Base-by-base conservation (phyloP, 2,888 invertebrate genomes). In the Zaprionus bogoriensis region DNA sequence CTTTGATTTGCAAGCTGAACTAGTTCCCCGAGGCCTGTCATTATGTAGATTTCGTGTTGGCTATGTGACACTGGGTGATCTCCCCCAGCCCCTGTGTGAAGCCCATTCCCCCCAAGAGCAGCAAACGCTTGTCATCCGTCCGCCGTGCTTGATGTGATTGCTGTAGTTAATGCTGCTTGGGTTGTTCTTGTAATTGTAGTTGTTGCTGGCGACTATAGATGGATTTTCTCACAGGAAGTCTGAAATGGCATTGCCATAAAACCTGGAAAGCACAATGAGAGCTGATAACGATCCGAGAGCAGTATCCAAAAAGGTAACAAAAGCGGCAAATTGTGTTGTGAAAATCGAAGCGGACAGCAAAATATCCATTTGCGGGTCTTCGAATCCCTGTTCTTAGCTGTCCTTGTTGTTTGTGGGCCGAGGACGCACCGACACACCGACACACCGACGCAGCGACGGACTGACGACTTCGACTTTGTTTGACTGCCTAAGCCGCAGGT, bases 401-500 rank as follows among this genome's bases (percentile, higher is more conserved):
- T 17, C 14, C 19, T 38, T 19, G 38, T 38, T 41, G 58, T 25
- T 61, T 60, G 27, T 27, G 48, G 39, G 10, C 46, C 46, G 72
- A n/a, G 64, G 62, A 65, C 66, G 71, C 60, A 62, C 57, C 68
- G 62, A n/a, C n/a, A n/a, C n/a, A n/a, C n/a, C n/a, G n/a, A n/a
- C n/a, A n/a, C n/a, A n/a, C n/a, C n/a, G 27, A 25, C 48, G 70
- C 54, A 60, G 51, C 67, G 62, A 30, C 38, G 36, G 62, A 44
- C 62, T 67, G 75, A 81, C 73, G n/a, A n/a, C n/a, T n/a, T n/a
- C n/a, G n/a, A n/a, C n/a, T n/a, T n/a, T 81, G 58, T 67, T 73
- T 78, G 79, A 81, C 76, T 85, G 82, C 59, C 72, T 82, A 84
- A 82, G 82, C 84, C 80, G 80, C 84, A 83, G 80, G 85, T 83